Percentiles rank a stretch among this genome's conserved stretches.
phyloP scores from a whole-genome alignment of 2,113 vertebrate species.

The Meleagris gallopavo region DNA sequence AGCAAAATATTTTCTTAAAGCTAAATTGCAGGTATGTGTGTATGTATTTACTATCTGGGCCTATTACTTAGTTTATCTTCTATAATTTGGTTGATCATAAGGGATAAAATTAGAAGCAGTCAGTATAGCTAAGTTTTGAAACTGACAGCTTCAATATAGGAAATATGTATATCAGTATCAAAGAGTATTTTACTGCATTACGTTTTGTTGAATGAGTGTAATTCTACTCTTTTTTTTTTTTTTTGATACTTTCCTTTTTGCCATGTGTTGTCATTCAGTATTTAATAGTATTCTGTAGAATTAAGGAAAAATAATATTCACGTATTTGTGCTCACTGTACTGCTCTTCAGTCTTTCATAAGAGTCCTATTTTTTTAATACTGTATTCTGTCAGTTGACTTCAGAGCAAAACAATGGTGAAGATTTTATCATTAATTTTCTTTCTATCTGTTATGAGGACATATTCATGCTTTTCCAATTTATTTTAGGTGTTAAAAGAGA shows the following conservation, averaged over 20 bases:
- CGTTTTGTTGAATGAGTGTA: background rate
- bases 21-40: background rate
- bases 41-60: background rate
- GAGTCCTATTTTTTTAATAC: slow-evolving; percentile 7
- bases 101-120: background rate
- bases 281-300: background rate
- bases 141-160: background rate
- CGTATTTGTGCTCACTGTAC: background rate
- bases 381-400: background rate
- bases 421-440: background rate
- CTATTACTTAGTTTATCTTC: background rate
- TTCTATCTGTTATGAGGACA: background rate
- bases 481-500: background rate
- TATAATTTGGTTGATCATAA: background rate
- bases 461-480: background rate
- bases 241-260: background rate
- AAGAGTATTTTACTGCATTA: background rate
- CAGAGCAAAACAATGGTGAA: background rate
- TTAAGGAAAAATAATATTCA: background rate
- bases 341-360: background rate
- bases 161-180: background rate
- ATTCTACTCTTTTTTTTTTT: background rate
- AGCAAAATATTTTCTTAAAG: background rate
- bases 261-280: background rate
- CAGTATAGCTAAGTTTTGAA: background rate